Base-by-base conservation (phyloP, 2,888 invertebrate genomes). In the Physocephala rufipes region DNA sequence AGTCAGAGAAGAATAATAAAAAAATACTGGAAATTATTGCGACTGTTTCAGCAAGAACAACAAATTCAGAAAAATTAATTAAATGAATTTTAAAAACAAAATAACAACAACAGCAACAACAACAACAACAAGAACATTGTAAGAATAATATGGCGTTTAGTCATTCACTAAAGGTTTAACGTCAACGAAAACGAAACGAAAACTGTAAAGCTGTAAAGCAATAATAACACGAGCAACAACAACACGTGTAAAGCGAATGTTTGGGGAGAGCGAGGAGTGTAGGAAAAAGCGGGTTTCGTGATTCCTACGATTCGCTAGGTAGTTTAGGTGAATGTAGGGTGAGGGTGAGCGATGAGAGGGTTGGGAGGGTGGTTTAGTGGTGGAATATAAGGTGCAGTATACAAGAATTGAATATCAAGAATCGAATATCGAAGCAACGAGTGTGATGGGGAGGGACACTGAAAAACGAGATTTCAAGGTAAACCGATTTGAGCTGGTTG, bases 381-480 rank as follows among this genome's bases (percentile, higher is more conserved):
- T 36, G 61, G 26, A n/a, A 36, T 36, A 36, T 7, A 36, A 36
- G 36, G 36, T 36, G 36, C 36, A 36, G 36, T 36, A 36, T 9
- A 4, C 5, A 36, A 36, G 36, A 36, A 36, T 36, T 9, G 36
- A 36, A 9, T 36, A 36, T 36, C 36, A 36, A 36, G 36, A 36
- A 36, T 9, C 36, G 36, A 4, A 4, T 36, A 9, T 7, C 5
- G 62, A 12, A 45, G 70, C 62, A 12, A 19, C 59, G 47, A 53
- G 47, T 13, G 30, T n/a, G n/a, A n/a, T 13, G 2, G 61, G 47
- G 68, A 71, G 74, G 74, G 74, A 72, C 70, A 67, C 13, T 47
- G 49, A 49, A 67, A 75, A 76, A 77, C 76, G 70, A 76, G 75
- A 77, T 78, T 76, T 76, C 79, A 79, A 79, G 79, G 79, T 76